phyloP scores from a whole-genome alignment of 2,797 vertebrate genomes.

The Balearica regulorum region DNA sequence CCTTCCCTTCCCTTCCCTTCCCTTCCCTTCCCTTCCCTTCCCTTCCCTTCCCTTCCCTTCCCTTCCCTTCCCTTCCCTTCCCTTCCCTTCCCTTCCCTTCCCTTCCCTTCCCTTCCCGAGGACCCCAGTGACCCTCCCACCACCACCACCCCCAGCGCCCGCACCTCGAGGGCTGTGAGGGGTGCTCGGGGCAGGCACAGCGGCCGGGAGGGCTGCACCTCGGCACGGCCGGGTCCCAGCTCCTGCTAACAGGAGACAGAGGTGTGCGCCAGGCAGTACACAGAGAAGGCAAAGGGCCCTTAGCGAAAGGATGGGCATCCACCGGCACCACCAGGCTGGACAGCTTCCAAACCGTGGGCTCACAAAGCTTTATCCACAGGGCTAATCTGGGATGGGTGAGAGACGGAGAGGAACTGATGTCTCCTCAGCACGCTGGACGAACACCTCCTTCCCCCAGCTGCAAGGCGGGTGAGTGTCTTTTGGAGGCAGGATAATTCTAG shows the following conservation, averaged over 20 bases:
- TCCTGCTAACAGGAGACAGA: accelerated
- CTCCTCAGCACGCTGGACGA: neutral
- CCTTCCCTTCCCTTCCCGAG: no score
- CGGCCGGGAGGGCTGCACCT: no score
- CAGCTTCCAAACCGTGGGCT: neutral
- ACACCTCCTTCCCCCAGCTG: neutral
- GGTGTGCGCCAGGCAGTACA: neutral
- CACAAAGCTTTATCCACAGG: neutral
- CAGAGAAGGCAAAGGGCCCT: neutral
- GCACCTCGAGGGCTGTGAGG: neutral
- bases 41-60: no score
- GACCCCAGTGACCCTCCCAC: neutral
- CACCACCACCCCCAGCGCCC: neutral
- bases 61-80: no score
- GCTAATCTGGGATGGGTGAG: neutral
- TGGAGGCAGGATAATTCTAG: neutral
- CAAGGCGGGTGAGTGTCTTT: neutral
- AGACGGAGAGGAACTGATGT: neutral
- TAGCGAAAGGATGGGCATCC: neutral
- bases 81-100: no score
- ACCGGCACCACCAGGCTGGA: neutral
- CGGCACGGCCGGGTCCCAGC: neutral
- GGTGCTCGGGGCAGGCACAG: accelerated
- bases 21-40: no score
- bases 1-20: no score